These are phyloP conservation scores for Heteromormyrus szaboi DNA, from an alignment of 2,797 vertebrate species.

Conservation along the genomic window DNA sequence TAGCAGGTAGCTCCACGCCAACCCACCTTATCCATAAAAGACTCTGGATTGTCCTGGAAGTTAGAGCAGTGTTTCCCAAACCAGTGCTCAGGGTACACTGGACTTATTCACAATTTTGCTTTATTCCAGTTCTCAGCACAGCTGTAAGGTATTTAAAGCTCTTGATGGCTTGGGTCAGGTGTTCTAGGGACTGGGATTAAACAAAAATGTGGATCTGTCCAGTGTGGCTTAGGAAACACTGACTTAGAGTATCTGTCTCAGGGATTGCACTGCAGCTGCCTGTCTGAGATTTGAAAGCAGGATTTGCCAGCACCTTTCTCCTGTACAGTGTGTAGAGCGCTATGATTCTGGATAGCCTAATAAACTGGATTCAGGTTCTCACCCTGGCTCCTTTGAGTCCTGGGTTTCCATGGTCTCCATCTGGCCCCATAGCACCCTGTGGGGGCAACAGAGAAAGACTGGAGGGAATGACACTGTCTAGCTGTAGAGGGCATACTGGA, in stretches of 20 bases:
- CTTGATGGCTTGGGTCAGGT: neutral
- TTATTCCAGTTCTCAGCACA: neutral
- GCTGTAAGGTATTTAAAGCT: neutral
- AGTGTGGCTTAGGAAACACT: neutral
- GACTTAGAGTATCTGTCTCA: neutral
- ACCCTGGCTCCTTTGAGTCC: conserved; percentile 75
- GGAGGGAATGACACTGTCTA: neutral
- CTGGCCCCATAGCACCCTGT: conserved; percentile 64
- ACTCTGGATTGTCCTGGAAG: neutral
- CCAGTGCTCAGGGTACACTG: neutral
- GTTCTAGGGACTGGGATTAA: neutral
- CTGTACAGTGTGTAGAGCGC: neutral
- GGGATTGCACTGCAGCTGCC: neutral
- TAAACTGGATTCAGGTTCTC: conserved; percentile 30
- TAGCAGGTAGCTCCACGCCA: neutral
- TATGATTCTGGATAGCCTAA: neutral
- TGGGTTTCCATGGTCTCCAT: conserved; percentile 67
- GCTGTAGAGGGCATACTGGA: neutral
- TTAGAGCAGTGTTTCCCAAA: neutral
- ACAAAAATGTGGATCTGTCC: neutral
- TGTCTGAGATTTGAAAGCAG: neutral
- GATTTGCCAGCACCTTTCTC: neutral
- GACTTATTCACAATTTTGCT: neutral
- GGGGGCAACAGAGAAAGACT: conserved; percentile 8
- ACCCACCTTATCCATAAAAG: neutral